Percentiles rank a stretch among this genome's conserved stretches.
Conservation (phyloP, 1,140 invertebrate genomes). For the Teleopsis dalmanni region DNA sequence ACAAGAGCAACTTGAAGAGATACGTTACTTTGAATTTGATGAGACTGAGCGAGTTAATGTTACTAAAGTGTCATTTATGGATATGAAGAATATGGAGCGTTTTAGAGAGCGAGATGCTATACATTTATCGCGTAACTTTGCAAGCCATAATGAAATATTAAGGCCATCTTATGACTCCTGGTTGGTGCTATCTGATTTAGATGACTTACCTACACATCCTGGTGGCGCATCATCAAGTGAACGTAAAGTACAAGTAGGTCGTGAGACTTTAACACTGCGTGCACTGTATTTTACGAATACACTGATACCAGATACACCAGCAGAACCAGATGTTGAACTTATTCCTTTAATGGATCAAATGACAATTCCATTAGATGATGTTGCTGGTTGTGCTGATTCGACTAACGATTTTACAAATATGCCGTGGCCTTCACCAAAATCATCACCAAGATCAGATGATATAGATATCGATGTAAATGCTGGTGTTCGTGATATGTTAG, state of each 20-base stretch:
- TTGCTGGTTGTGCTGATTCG: conserved; percentile 69
- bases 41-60: conserved; percentile 93
- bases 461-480: not conserved
- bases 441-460: conserved; percentile 18
- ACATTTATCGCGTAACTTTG: conserved; percentile 64
- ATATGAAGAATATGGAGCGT: conserved; percentile 85
- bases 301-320: conserved; percentile 78
- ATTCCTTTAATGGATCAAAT: conserved; percentile 68
- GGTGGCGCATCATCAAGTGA: conserved; percentile 76
- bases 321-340: conserved; percentile 77
- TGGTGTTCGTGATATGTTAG: conserved; percentile 7
- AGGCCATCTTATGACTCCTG: conserved; percentile 63
- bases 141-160: conserved; percentile 69
- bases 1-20: conserved; percentile 68
- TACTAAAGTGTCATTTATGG: conserved; percentile 76
- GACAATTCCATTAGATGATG: conserved; percentile 80
- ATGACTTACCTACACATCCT: conserved; percentile 51
- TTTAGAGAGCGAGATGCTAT: conserved; percentile 71
- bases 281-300: conserved; percentile 77
- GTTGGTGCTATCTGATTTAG: conserved; percentile 59
- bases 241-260: conserved; percentile 73
- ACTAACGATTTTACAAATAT: conserved; percentile 65
- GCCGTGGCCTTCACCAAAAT: conserved; percentile 76
- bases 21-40: conserved; percentile 86
- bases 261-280: conserved; percentile 75